Percentiles rank a stretch among this genome's conserved stretches.
phyloP scores from a whole-genome alignment of 2,888 invertebrate genomes.

The Stenodema calcarata region DNA sequence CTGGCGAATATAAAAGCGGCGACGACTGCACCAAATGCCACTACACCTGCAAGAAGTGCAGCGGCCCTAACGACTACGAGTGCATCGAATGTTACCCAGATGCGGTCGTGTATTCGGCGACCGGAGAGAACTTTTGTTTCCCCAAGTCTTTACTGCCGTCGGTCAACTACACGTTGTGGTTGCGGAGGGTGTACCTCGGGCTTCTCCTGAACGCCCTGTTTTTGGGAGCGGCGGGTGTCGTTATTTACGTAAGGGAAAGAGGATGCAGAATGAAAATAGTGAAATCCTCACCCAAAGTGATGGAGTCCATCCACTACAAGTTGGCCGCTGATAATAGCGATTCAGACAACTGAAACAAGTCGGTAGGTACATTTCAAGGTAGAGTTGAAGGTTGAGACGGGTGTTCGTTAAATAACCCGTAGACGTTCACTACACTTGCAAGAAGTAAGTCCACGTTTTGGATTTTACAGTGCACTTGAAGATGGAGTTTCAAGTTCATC shows the following conservation, averaged over 20 bases:
- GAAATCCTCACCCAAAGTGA: conserved; percentile 9
- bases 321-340: conserved; percentile 30
- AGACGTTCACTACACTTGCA: no score
- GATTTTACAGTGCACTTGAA: no score
- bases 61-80: conserved; percentile 73
- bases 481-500: no score
- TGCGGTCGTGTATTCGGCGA: conserved; percentile 60
- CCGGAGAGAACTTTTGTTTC: conserved; percentile 64
- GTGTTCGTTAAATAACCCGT: no score
- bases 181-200: conserved; percentile 63
- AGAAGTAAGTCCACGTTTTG: no score
- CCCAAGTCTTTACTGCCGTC: conserved; percentile 64
- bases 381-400: no score
- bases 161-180: conserved; percentile 64
- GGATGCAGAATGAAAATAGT: conserved; percentile 32
- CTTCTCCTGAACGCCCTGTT: conserved; percentile 62
- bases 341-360: conserved; percentile 28
- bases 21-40: conserved; percentile 71
- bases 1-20: conserved; percentile 50
- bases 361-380: no score
- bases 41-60: conserved; percentile 75
- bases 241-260: conserved; percentile 55
- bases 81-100: conserved; percentile 74
- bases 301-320: conserved; percentile 29
- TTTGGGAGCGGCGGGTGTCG: conserved; percentile 56